Conservation (phyloP, 2,888 invertebrate genomes). For the Zaprionus bogoriensis region DNA sequence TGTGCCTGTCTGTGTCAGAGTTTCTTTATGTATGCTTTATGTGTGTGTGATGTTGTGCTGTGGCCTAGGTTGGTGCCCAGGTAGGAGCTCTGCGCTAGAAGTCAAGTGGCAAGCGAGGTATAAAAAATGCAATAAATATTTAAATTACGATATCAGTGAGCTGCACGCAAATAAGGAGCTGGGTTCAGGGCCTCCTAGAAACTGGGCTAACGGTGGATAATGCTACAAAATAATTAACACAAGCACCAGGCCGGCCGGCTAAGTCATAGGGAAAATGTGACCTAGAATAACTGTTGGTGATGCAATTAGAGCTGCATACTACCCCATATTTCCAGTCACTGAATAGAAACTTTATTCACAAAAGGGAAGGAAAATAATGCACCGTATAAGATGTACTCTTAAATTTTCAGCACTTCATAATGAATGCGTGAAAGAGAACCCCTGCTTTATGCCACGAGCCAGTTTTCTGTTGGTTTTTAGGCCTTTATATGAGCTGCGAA, state of each 20-base stretch:
- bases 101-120: constrained; percentile 61
- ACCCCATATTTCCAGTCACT: too few relatives aligned
- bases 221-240: constrained; percentile 61
- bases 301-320: neutral
- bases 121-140: constrained; percentile 74
- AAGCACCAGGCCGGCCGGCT: neutral
- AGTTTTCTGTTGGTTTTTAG: too few relatives aligned
- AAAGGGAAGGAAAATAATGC: too few relatives aligned
- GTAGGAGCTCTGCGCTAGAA: constrained; percentile 7
- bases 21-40: constrained; percentile 11
- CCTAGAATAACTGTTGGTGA: neutral
- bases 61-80: constrained; percentile 14
- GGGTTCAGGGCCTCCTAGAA: constrained; percentile 58
- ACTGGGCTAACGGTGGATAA: constrained; percentile 65
- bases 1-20: constrained; percentile 7
- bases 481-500: too few relatives aligned
- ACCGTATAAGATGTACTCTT: too few relatives aligned
- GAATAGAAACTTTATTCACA: too few relatives aligned
- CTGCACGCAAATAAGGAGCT: constrained; percentile 66
- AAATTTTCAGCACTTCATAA: too few relatives aligned
- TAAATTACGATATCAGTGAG: constrained; percentile 69
- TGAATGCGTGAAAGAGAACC: too few relatives aligned
- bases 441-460: too few relatives aligned
- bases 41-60: constrained; percentile 28
- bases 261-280: too few relatives aligned